Evolutionary conservation across 53 echinoderm and acorn worm species (phyloP).

Genomic region (Crossaster papposus): DNA sequence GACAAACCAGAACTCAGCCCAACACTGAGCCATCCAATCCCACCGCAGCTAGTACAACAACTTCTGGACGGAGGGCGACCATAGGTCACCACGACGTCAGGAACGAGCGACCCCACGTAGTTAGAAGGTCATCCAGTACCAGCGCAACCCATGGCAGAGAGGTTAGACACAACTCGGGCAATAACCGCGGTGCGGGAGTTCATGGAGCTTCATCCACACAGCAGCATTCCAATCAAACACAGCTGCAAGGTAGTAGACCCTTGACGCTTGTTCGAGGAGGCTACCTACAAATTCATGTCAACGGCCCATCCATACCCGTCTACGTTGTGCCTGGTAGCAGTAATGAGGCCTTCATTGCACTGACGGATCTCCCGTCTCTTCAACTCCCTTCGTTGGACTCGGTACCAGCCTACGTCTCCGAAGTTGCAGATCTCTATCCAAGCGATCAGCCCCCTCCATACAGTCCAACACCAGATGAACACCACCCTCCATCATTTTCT

Average conservation of each 20-base stretch:
- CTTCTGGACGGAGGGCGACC: conserved; percentile 3
- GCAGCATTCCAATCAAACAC: conserved; percentile 28
- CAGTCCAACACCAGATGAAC: conserved; percentile 65
- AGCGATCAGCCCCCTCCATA: conserved; percentile 86
- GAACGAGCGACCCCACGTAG: conserved; percentile 3
- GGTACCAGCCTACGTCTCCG: conserved; percentile 81
- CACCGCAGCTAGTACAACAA: conserved; percentile 1
- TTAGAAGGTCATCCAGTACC: conserved; percentile 45
- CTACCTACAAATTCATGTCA: conserved; percentile 81
- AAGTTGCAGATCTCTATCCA: conserved; percentile 63
- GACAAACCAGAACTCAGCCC: conserved; percentile 13
- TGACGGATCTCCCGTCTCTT: conserved; percentile 87
- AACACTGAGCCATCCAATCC: conserved; percentile 7
- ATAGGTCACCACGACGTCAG: conserved; percentile 52
- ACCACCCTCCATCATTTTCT: conserved; percentile 18
- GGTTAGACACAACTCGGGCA: conserved; percentile 53
- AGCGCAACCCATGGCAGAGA: conserved; percentile 31
- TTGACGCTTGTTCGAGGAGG: conserved; percentile 80
- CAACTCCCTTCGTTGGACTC: conserved; percentile 78
- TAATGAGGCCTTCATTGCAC: conserved; percentile 85
- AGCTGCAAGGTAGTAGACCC: conserved; percentile 65
- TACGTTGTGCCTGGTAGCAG: conserved; percentile 79
- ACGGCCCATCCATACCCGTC: conserved; percentile 89
- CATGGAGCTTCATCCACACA: not conserved
- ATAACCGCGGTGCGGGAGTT: not conserved